A percentile compares a stretch with the other conserved stretches of the same genome.
phyloP scores from a whole-genome alignment of 2,888 invertebrate genomes.

The Copidosoma aretas region DNA sequence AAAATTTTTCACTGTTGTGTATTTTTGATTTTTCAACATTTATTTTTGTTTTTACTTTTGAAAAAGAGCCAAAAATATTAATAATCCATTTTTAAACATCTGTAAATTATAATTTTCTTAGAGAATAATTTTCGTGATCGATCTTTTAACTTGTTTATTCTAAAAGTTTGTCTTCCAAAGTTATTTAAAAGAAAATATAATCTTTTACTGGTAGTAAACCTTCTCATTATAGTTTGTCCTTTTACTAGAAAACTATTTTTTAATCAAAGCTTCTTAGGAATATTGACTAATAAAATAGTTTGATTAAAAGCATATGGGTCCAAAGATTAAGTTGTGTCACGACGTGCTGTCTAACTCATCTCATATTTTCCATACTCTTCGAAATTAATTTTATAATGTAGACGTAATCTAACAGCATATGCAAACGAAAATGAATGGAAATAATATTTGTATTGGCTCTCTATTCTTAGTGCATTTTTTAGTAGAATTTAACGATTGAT shows the following conservation, averaged over 20 bases:
- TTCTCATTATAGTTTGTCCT: too few species aligned
- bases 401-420: not conserved
- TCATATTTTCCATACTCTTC: constrained; percentile 11
- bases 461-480: not conserved
- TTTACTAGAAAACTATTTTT: too few species aligned
- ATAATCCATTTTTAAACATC: constrained; percentile 6
- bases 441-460: not conserved
- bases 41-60: constrained; percentile 14
- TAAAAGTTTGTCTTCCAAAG: too few species aligned
- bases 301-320: constrained; percentile 53
- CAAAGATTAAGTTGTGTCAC: constrained; percentile 60
- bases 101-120: not conserved
- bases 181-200: too few species aligned
- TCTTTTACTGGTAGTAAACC: too few species aligned
- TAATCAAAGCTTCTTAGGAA: too few species aligned
- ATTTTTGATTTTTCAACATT: not conserved
- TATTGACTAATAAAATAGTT: not conserved
- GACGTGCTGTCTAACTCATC: constrained; percentile 52
- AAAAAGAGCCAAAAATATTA: not conserved
- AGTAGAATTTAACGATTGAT: not conserved
- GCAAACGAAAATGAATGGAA: constrained; percentile 10
- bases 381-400: not conserved
- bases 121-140: too few species aligned
- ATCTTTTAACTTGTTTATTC: too few species aligned
- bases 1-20: constrained; percentile 10